A percentile compares a stretch with the other conserved stretches of the same genome.
Evolutionary conservation across 1,140 invertebrate species (phyloP).

Genomic region (Stenopsyche tienmushanensis): DNA sequence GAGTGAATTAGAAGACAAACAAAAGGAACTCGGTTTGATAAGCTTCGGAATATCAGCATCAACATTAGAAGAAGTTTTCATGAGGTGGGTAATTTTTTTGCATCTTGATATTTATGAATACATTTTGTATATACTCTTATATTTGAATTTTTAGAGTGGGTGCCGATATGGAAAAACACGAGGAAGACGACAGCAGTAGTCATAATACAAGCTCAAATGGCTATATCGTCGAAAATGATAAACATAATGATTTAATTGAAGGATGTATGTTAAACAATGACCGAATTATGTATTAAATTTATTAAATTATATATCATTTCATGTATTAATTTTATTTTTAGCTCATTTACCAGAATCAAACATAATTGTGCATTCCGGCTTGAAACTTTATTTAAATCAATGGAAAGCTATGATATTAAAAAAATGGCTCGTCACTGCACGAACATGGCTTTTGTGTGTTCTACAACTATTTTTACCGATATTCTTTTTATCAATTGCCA

Average conservation of each 20-base stretch:
- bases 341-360: conserved; percentile 23
- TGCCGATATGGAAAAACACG: background rate
- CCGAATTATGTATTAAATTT: background rate
- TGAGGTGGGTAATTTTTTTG: conserved; percentile 64
- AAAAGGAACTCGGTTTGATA: conserved; percentile 64
- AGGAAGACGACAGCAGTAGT: background rate
- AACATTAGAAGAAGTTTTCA: conserved; percentile 89
- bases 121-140: background rate
- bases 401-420: conserved; percentile 65
- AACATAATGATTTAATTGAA: background rate
- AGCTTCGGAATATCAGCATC: conserved; percentile 73
- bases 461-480: conserved; percentile 62
- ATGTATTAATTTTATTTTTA: conserved; percentile 11
- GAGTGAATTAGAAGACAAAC: conserved; percentile 66
- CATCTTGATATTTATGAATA: background rate
- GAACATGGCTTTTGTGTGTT: conserved; percentile 58
- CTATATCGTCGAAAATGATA: background rate
- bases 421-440: conserved; percentile 56
- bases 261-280: background rate
- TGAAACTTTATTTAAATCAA: conserved; percentile 57
- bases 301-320: background rate
- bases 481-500: conserved; percentile 61
- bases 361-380: conserved; percentile 48
- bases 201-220: background rate
- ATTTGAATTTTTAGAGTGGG: background rate